phyloP scores from a whole-genome alignment of 2,113 vertebrate species.

The Ptilonorhynchus violaceus region DNA sequence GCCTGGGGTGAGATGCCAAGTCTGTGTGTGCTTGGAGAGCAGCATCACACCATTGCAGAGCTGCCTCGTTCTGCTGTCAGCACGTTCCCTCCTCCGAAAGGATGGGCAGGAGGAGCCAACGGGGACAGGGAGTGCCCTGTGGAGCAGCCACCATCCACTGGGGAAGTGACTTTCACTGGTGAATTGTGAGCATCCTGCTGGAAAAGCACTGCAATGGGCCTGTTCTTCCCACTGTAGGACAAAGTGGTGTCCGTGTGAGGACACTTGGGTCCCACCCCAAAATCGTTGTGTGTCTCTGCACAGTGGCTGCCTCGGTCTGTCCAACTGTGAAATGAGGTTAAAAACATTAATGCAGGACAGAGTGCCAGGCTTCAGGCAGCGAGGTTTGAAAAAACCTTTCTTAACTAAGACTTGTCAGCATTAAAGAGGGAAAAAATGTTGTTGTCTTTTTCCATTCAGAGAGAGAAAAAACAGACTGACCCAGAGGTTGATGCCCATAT shows the following conservation, averaged over 20 bases:
- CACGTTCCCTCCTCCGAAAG: accelerated
- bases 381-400: not conserved
- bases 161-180: not conserved
- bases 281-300: not conserved
- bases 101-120: accelerated
- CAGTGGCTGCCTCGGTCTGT: not conserved
- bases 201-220: not conserved
- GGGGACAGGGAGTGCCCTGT: not conserved
- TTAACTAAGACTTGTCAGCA: not conserved
- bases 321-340: not conserved
- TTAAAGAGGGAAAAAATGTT: not conserved
- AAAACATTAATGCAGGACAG: not conserved
- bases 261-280: no score
- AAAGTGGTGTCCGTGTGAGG: not conserved
- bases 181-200: not conserved
- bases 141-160: not conserved
- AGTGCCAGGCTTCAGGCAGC: not conserved
- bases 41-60: not conserved
- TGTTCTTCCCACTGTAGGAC: not conserved
- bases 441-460: not conserved
- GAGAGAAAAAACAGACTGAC: not conserved
- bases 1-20: not conserved
- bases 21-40: not conserved
- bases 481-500: not conserved
- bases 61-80: not conserved